Evolutionary conservation across 1,140 invertebrate species (phyloP).

Genomic region (Cepaea nemoralis): DNA sequence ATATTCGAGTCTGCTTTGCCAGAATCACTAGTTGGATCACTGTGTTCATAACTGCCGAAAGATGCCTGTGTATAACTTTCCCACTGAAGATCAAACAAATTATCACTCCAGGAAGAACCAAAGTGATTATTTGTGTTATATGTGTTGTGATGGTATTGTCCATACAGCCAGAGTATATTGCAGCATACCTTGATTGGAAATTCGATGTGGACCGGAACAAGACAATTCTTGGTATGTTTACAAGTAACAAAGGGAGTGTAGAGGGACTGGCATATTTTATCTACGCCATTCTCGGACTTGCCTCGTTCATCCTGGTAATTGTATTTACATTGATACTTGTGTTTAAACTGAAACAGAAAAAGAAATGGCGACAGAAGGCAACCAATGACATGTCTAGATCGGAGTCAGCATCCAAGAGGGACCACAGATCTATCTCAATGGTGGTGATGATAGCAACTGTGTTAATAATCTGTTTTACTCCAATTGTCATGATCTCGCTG

Average conservation of each 20-base stretch:
- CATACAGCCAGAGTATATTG: too few relatives aligned
- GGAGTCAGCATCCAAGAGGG: background rate
- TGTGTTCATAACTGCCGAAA: too few relatives aligned
- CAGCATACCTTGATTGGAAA: too few relatives aligned
- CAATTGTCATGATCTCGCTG: background rate
- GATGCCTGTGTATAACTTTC: too few relatives aligned
- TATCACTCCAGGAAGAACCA: too few relatives aligned
- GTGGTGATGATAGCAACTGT: too few relatives aligned
- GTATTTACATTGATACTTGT: too few relatives aligned
- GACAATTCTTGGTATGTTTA: background rate
- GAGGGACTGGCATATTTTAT: background rate
- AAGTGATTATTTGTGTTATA: too few relatives aligned
- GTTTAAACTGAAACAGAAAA: background rate
- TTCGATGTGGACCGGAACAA: too few relatives aligned
- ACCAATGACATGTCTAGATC: background rate
- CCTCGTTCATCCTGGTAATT: background rate
- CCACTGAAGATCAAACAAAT: too few relatives aligned
- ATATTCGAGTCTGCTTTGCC: too few relatives aligned
- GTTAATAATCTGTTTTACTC: conserved; percentile 8
- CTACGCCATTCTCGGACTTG: background rate
- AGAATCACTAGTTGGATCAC: too few relatives aligned
- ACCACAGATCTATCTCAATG: conserved; percentile 4
- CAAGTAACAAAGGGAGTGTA: background rate
- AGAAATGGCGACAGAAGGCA: conserved; percentile 8
- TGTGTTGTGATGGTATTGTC: background rate